These are phyloP conservation scores for Galleria mellonella DNA, from an alignment of 1,140 invertebrate genomes.

Conservation along the genomic window DNA sequence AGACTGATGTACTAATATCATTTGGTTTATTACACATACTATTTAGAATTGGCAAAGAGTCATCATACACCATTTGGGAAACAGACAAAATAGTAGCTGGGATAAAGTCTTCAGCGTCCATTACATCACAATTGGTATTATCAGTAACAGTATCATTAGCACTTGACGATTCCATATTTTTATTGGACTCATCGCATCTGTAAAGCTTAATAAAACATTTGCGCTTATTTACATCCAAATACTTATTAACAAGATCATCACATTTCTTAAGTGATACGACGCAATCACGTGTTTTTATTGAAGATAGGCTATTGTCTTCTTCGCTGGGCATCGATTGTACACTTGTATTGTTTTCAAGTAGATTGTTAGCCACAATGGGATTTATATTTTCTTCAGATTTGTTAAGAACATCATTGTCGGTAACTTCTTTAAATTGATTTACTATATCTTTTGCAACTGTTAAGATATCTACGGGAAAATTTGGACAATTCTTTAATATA, in stretches of 20 bases:
- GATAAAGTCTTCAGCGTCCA: conserved; percentile 1
- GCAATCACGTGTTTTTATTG: conserved; percentile 6
- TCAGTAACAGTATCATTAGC: background rate
- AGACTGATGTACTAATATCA: too few relatives aligned
- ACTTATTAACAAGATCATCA: conserved; percentile 25
- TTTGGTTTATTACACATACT: too few relatives aligned
- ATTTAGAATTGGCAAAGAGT: too few relatives aligned
- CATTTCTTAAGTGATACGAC: conserved; percentile 24
- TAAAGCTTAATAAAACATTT: conserved; percentile 39
- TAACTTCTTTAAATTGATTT: background rate
- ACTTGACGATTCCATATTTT: conserved; percentile 3
- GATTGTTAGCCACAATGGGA: too few relatives aligned
- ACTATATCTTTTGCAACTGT: background rate
- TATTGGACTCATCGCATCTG: conserved; percentile 30
- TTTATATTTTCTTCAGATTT: too few relatives aligned
- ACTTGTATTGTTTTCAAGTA: too few relatives aligned
- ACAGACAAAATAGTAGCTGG: conserved; percentile 5
- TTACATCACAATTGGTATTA: conserved; percentile 4
- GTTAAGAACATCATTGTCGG: too few relatives aligned
- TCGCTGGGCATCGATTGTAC: background rate
- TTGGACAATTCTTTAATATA: conserved; percentile 1
- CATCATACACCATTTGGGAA: conserved; percentile 20
- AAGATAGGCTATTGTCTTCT: background rate
- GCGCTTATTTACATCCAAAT: conserved; percentile 11
- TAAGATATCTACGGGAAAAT: background rate